Percentiles rank a stretch among this genome's conserved stretches.
phyloP scores from a whole-genome alignment of 2,888 invertebrate species.

The Nephrotoma flavescens region DNA sequence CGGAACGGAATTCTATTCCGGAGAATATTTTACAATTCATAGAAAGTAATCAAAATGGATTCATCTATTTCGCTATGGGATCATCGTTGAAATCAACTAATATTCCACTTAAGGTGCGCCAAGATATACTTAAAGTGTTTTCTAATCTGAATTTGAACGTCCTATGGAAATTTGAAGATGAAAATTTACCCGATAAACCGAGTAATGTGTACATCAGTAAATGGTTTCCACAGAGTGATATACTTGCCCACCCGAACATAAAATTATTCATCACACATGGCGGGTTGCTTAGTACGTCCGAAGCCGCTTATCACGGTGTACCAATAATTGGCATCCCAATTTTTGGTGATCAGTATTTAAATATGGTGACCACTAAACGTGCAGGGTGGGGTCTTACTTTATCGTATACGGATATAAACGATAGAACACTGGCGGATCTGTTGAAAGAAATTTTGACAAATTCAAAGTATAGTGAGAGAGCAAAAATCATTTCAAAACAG shows the following conservation, averaged over 20 bases:
- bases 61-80: background rate
- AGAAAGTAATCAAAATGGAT: background rate
- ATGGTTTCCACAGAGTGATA: conserved; percentile 35
- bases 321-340: conserved; percentile 38
- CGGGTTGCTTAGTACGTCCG: conserved; percentile 34
- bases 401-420: conserved; percentile 15
- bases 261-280: conserved; percentile 35
- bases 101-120: background rate
- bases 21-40: background rate
- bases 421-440: background rate
- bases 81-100: background rate
- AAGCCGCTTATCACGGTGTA: conserved; percentile 34
- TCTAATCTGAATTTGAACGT: background rate
- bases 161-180: conserved; percentile 15
- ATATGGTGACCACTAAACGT: conserved; percentile 31
- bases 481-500: background rate
- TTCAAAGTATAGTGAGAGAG: background rate
- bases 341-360: conserved; percentile 37
- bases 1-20: conserved; percentile 21
- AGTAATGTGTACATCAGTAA: conserved; percentile 27
- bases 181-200: conserved; percentile 16
- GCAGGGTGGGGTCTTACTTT: conserved; percentile 30
- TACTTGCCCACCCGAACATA: conserved; percentile 33
- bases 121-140: background rate
- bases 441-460: background rate